Evolutionary conservation across 2,888 invertebrate species (phyloP).

Genomic region (Therioaphis trifolii): DNA sequence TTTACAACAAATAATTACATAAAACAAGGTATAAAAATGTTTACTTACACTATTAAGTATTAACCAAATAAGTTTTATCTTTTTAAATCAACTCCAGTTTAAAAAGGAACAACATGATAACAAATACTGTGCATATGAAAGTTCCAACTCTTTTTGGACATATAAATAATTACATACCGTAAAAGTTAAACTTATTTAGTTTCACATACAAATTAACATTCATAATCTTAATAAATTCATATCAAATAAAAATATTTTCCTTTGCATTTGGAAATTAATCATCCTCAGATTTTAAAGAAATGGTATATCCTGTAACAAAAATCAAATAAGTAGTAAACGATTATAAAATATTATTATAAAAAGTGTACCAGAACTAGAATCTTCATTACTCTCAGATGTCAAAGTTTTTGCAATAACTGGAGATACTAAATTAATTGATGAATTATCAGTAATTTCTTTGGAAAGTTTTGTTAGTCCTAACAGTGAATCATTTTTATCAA

Average conservation of each 20-base stretch:
- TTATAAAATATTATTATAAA: not conserved
- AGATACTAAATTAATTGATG: not conserved
- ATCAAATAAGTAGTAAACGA: not conserved
- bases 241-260: not conserved
- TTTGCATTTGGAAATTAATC: not conserved
- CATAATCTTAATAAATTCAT: not conserved
- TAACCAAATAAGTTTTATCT: no score
- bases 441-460: not conserved
- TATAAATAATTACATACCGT: no score
- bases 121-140: no score
- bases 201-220: no score
- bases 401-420: conserved; percentile 15
- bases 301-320: conserved; percentile 42
- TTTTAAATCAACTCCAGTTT: no score
- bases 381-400: conserved; percentile 4
- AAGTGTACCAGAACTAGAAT: conserved; percentile 49
- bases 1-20: no score
- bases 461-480: not conserved
- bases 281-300: conserved; percentile 44
- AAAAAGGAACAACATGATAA: no score
- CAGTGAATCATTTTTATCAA: conserved; percentile 45
- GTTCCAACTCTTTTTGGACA: no score
- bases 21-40: no score
- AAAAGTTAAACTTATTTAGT: no score
- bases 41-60: no score